These are phyloP conservation scores for Galleria mellonella DNA, from an alignment of 1,140 invertebrate species.

Conservation along the genomic window DNA sequence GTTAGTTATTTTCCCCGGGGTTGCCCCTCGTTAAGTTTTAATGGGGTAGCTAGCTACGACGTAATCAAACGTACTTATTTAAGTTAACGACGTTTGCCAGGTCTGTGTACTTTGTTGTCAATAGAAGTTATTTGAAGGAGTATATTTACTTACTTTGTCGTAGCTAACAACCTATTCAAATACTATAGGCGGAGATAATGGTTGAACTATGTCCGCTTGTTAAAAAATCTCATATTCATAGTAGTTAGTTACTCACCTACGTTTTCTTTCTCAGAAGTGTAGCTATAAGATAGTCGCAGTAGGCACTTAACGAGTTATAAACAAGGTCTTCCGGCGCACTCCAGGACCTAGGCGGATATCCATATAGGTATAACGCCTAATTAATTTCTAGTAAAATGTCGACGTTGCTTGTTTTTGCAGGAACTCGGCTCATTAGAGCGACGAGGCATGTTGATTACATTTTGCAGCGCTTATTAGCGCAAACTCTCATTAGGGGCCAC, in stretches of 20 bases:
- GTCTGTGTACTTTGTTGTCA: conserved; percentile 58
- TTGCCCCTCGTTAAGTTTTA: conserved; percentile 73
- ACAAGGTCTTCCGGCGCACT: conserved; percentile 35
- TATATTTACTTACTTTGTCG: conserved; percentile 3
- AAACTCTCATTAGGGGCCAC: conserved; percentile 70
- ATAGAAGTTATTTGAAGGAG: conserved; percentile 49
- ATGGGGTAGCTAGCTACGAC: conserved; percentile 71
- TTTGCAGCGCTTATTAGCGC: conserved; percentile 72
- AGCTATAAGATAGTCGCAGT: too few species aligned
- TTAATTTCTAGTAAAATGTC: conserved; percentile 70
- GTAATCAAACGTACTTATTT: conserved; percentile 74
- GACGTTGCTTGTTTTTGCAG: conserved; percentile 65
- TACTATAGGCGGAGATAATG: too few species aligned
- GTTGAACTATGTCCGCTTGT: too few species aligned
- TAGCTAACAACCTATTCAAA: neutral
- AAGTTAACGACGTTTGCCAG: conserved; percentile 69
- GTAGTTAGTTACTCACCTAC: too few species aligned
- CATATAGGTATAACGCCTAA: conserved; percentile 62
- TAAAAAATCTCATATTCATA: too few species aligned
- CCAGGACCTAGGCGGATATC: conserved; percentile 29
- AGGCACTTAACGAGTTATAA: conserved; percentile 29
- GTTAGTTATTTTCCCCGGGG: conserved; percentile 72
- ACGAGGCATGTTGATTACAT: conserved; percentile 72
- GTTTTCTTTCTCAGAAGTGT: too few species aligned
- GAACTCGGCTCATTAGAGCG: conserved; percentile 69